Conservation (phyloP, 2,888 invertebrate species). For the Tachina grossa region DNA sequence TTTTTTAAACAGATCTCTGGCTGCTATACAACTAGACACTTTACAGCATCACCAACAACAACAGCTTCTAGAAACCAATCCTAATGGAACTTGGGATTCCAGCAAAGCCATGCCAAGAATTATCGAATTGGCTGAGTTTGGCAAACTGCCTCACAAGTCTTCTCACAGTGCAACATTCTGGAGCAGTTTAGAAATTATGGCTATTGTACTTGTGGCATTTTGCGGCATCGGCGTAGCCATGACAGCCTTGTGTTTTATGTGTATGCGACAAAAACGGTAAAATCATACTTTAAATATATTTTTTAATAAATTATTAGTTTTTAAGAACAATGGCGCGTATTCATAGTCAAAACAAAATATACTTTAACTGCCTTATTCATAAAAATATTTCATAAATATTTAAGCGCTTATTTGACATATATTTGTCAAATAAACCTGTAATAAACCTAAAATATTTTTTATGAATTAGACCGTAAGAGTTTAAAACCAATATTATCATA, state of each 20-base stretch:
- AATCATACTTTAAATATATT: background rate
- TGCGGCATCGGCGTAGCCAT: constrained; percentile 92
- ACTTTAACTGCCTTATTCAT: no score
- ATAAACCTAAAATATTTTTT: no score
- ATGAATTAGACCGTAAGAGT: no score
- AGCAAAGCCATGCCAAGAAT: constrained; percentile 86
- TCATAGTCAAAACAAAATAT: no score
- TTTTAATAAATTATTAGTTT: background rate
- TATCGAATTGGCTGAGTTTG: constrained; percentile 84
- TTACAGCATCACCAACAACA: constrained; percentile 77
- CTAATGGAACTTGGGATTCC: constrained; percentile 68
- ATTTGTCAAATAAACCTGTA: no score
- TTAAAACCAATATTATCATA: no score
- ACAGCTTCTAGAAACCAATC: constrained; percentile 65
- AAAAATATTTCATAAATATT: no score
- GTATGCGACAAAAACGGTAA: constrained; percentile 84
- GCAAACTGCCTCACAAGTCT: constrained; percentile 80
- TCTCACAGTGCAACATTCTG: constrained; percentile 79
- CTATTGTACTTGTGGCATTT: constrained; percentile 90
- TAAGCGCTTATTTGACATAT: no score
- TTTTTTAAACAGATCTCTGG: constrained; percentile 84
- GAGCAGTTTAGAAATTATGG: constrained; percentile 90
- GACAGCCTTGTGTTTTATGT: constrained; percentile 90
- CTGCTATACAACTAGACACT: constrained; percentile 75
- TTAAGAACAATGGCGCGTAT: background rate